phyloP scores from a whole-genome alignment of 2,797 vertebrate species.

The Staurois parvus region DNA sequence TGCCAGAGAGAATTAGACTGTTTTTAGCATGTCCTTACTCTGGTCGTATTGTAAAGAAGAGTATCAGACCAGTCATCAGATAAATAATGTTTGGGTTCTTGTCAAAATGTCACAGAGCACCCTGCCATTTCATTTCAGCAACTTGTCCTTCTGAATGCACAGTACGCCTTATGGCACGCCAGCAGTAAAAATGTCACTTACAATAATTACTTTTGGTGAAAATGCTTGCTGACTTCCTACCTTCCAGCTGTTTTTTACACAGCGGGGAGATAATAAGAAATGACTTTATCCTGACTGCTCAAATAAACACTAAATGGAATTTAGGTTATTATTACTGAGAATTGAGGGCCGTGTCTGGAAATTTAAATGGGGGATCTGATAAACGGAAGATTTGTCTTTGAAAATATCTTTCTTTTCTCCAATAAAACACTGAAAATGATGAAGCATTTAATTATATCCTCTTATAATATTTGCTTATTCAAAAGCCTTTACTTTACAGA shows the following conservation, averaged over 20 bases:
- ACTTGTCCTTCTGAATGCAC: slow-evolving; percentile 80
- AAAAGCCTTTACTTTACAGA: too few relatives aligned
- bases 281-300: slow-evolving; percentile 98
- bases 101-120: slow-evolving; percentile 81
- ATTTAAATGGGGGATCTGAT: slow-evolving; percentile 75
- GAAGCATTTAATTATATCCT: too few relatives aligned
- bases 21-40: slow-evolving; percentile 62
- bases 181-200: slow-evolving; percentile 92
- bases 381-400: slow-evolving; percentile 71
- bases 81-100: slow-evolving; percentile 80
- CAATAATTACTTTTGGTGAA: slow-evolving; percentile 87
- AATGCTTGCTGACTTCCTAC: slow-evolving; percentile 89
- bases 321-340: slow-evolving; percentile 81
- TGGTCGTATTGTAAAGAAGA: slow-evolving; percentile 67
- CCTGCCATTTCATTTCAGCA: slow-evolving; percentile 86
- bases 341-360: slow-evolving; percentile 72
- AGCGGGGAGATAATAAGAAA: slow-evolving; percentile 94
- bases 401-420: slow-evolving; percentile 55
- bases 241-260: slow-evolving; percentile 92
- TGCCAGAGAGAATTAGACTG: slow-evolving; percentile 27
- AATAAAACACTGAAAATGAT: too few relatives aligned
- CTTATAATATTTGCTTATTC: too few relatives aligned
- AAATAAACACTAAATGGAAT: slow-evolving; percentile 89
- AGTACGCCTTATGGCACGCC: slow-evolving; percentile 84
- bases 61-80: slow-evolving; percentile 71